These are phyloP conservation scores for Datnioides undecimradiatus DNA, from an alignment of 2,113 vertebrate species.

Conservation along the genomic window DNA sequence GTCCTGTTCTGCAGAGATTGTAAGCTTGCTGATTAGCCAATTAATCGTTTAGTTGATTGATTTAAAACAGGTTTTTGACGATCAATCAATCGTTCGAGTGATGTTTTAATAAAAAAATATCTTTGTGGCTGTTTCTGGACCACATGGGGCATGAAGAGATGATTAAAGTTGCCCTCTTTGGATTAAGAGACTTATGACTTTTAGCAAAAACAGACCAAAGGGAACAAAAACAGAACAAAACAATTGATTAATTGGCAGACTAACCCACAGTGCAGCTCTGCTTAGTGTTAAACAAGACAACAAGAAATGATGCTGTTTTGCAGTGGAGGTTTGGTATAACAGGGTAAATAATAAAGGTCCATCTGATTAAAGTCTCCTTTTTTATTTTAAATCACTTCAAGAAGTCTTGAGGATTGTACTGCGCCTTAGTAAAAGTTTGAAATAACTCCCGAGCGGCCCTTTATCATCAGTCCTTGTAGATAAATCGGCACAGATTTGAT, in stretches of 20 bases:
- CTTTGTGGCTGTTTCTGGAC: background rate
- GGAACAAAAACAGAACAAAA: background rate
- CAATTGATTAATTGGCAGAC: background rate
- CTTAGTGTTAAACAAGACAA: background rate
- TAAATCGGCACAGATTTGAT: background rate
- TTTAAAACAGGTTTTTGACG: background rate
- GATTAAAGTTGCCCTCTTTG: background rate
- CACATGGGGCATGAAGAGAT: no score
- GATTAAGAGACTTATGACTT: no score
- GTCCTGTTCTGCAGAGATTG: background rate
- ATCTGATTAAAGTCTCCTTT: background rate
- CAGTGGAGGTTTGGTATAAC: background rate
- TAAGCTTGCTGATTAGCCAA: background rate
- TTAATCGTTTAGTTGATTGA: background rate
- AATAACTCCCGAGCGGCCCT: background rate
- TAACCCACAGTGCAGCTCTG: background rate
- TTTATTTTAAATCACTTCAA: background rate
- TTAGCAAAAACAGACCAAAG: background rate
- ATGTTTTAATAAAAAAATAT: background rate
- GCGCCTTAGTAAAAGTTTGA: slow-evolving; percentile 13
- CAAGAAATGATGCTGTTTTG: background rate
- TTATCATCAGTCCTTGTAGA: background rate
- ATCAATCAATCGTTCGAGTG: background rate
- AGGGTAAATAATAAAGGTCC: background rate
- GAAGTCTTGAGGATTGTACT: background rate